phyloP scores from a whole-genome alignment of 2,797 vertebrate genomes.

The Macrochelys suwanniensis region DNA sequence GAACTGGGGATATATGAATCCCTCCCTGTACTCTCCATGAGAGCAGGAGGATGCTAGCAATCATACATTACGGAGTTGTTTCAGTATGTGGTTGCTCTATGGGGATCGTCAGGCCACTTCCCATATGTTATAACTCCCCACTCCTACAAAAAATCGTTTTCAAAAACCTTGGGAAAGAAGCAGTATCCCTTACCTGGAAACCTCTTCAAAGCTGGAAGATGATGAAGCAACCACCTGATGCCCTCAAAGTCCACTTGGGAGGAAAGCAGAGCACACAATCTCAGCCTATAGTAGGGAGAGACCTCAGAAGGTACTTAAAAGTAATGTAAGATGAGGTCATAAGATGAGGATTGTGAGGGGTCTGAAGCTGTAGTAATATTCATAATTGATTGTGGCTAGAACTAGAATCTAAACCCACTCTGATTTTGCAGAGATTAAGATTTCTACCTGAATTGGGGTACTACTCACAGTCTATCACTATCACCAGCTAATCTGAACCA shows the following conservation, averaged over 20 bases:
- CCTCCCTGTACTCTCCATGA: not conserved
- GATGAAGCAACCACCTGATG: not conserved
- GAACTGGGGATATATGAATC: not conserved
- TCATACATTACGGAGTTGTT: not conserved
- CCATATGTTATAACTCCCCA: not conserved
- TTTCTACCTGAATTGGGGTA: slow-evolving; percentile 41
- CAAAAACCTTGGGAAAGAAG: not conserved
- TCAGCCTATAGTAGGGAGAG: not conserved
- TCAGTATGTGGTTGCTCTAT: not conserved
- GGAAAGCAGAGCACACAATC: not conserved
- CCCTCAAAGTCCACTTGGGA: not conserved
- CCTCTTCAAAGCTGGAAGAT: not conserved
- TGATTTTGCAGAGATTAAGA: slow-evolving; percentile 45
- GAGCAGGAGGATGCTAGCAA: not conserved
- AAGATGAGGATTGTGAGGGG: not conserved
- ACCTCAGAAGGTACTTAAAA: not conserved
- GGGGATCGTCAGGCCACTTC: not conserved
- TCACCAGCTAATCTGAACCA: not conserved
- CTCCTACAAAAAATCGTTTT: not conserved
- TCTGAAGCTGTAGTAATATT: slow-evolving; percentile 34
- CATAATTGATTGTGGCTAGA: slow-evolving; percentile 23
- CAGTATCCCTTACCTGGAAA: not conserved
- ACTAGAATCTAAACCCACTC: slow-evolving; percentile 27
- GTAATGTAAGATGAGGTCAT: not conserved
- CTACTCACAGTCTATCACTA: slow-evolving; percentile 25